Evolutionary conservation across 2,888 invertebrate genomes (phyloP).

Genomic region (Liodrosophila aerea): DNA sequence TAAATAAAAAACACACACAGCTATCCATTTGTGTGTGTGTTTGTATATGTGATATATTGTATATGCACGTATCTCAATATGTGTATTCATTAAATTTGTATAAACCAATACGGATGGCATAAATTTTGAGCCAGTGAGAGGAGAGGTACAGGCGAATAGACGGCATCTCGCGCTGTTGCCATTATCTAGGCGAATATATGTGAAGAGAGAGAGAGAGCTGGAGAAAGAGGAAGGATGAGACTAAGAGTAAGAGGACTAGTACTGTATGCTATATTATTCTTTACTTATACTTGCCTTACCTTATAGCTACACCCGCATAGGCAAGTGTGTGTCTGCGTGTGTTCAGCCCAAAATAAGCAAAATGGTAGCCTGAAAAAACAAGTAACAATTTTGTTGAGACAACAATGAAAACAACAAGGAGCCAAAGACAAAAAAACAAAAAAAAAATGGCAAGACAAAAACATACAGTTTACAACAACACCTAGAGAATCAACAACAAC

Average conservation of each 20-base stretch:
- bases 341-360: slow-evolving; percentile 56
- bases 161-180: slow-evolving; percentile 35
- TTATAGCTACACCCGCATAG: slow-evolving; percentile 9
- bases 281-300: slow-evolving; percentile 36
- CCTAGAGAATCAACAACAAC: slow-evolving; percentile 30
- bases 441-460: slow-evolving; percentile 14
- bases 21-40: background rate
- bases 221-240: background rate
- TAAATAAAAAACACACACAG: background rate
- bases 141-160: slow-evolving; percentile 10
- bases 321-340: slow-evolving; percentile 9
- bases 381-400: slow-evolving; percentile 70
- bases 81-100: slow-evolving; percentile 81
- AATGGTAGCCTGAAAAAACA: slow-evolving; percentile 69
- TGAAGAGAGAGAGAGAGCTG: background rate
- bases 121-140: slow-evolving; percentile 53
- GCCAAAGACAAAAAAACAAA: slow-evolving; percentile 12
- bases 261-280: slow-evolving; percentile 57
- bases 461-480: slow-evolving; percentile 7
- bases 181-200: slow-evolving; percentile 40
- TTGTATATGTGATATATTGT: slow-evolving; percentile 3
- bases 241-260: slow-evolving; percentile 1
- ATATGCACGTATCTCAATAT: slow-evolving; percentile 41
- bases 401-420: slow-evolving; percentile 65
- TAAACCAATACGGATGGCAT: slow-evolving; percentile 79